Conservation (phyloP, 2,888 invertebrate genomes). For the Arctia plantaginis region DNA sequence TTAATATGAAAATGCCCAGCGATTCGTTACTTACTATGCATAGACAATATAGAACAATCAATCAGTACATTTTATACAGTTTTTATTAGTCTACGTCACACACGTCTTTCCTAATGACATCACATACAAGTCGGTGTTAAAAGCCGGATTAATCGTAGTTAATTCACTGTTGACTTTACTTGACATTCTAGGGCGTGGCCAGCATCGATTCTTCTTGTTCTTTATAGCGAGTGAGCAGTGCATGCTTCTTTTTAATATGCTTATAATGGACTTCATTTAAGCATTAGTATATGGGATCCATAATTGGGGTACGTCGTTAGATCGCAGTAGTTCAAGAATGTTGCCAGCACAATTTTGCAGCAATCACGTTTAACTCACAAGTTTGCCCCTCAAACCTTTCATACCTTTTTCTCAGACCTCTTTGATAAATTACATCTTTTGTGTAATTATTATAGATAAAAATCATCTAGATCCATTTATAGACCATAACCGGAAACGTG, state of each 20-base stretch:
- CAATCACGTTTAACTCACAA: too few species aligned
- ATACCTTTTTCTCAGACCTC: neutral
- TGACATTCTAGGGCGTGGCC: slow-evolving; percentile 1
- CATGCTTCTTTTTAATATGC: neutral
- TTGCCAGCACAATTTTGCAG: neutral
- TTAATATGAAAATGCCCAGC: neutral
- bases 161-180: slow-evolving; percentile 4
- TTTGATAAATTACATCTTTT: neutral
- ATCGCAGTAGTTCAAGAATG: neutral
- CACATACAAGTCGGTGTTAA: slow-evolving; percentile 7
- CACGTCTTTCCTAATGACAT: neutral
- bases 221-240: neutral
- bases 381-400: neutral
- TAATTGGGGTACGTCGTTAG: neutral
- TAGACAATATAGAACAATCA: slow-evolving; percentile 1
- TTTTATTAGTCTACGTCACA: slow-evolving; percentile 4
- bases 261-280: neutral
- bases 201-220: neutral
- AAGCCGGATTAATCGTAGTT: slow-evolving; percentile 7
- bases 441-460: neutral
- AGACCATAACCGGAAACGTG: slow-evolving; percentile 12
- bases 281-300: neutral
- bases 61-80: neutral
- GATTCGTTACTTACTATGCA: neutral
- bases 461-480: slow-evolving; percentile 11